Conservation (phyloP, 2,888 invertebrate genomes). For the Watsonalla binaria region DNA sequence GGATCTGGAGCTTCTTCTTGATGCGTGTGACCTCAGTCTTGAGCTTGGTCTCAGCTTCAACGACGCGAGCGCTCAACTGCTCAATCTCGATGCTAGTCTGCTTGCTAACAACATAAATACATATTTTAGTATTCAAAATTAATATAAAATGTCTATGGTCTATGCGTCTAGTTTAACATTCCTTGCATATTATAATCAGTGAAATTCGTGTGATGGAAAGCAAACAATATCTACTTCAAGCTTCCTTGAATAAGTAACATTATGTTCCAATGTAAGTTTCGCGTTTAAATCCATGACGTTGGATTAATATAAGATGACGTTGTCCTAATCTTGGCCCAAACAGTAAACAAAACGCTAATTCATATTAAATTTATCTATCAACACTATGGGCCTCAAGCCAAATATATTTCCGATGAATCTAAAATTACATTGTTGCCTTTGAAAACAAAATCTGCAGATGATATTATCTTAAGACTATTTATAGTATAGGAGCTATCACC, state of each 20-base stretch:
- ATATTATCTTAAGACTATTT: background rate
- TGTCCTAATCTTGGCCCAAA: no score
- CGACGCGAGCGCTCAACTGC: slow-evolving; percentile 95
- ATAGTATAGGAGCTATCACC: slow-evolving; percentile 61
- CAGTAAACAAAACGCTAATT: no score
- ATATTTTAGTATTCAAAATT: background rate
- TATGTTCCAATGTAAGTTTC: no score
- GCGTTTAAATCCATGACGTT: no score
- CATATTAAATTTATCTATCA: background rate
- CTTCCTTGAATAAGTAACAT: no score
- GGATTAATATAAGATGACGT: no score
- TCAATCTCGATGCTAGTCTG: slow-evolving; percentile 99
- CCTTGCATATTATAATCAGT: no score
- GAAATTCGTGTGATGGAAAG: no score
- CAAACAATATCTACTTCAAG: no score
- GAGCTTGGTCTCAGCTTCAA: slow-evolving; percentile 96
- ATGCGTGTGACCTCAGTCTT: slow-evolving; percentile 97
- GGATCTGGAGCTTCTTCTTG: slow-evolving; percentile 99
- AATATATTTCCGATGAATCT: background rate
- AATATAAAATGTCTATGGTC: slow-evolving; percentile 3
- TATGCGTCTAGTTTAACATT: no score
- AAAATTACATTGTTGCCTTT: background rate
- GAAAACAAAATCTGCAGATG: background rate
- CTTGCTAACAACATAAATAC: slow-evolving; percentile 82
- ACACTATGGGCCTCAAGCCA: background rate